These are phyloP conservation scores for Nanger granti DNA, from an alignment of 2,113 vertebrate species.

Conservation along the genomic window DNA sequence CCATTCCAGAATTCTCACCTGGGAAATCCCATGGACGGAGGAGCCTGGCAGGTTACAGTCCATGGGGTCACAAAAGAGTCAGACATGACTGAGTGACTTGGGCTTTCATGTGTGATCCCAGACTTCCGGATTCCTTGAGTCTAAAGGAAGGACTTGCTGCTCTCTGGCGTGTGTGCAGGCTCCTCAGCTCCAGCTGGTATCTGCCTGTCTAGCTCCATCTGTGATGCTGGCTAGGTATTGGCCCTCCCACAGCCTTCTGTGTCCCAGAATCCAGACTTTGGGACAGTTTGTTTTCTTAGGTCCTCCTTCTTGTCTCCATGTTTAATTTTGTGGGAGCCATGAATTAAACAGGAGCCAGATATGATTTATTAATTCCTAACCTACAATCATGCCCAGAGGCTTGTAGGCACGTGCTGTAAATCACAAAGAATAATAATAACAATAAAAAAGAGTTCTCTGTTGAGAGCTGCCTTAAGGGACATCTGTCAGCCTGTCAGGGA, in stretches of 20 bases:
- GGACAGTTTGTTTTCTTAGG: neutral
- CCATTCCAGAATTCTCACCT: neutral
- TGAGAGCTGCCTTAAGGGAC: conserved; percentile 38
- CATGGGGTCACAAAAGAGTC: neutral
- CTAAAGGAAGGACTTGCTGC: neutral
- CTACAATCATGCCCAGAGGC: conserved; percentile 33
- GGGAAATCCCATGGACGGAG: neutral
- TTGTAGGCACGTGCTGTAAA: conserved; percentile 23
- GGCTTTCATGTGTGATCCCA: neutral
- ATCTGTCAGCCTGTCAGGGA: conserved; percentile 41
- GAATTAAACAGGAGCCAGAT: conserved; percentile 51
- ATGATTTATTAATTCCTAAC: conserved; percentile 45
- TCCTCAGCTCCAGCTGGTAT: neutral
- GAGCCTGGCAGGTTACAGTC: neutral
- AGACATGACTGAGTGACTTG: neutral
- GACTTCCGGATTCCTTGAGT: neutral
- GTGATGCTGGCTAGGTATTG: neutral
- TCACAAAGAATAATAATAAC: conserved; percentile 56
- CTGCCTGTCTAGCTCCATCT: neutral
- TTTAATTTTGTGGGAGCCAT: conserved; percentile 44
- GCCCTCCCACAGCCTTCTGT: neutral
- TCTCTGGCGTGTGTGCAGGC: neutral
- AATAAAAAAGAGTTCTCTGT: conserved; percentile 29
- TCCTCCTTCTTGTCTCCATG: neutral
- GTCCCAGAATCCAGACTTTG: neutral